Evolutionary conservation across 2,797 vertebrate genomes (phyloP), one percentile per base, ranked within the genome.

Genomic region (Tachyglossus aculeatus): DNA sequence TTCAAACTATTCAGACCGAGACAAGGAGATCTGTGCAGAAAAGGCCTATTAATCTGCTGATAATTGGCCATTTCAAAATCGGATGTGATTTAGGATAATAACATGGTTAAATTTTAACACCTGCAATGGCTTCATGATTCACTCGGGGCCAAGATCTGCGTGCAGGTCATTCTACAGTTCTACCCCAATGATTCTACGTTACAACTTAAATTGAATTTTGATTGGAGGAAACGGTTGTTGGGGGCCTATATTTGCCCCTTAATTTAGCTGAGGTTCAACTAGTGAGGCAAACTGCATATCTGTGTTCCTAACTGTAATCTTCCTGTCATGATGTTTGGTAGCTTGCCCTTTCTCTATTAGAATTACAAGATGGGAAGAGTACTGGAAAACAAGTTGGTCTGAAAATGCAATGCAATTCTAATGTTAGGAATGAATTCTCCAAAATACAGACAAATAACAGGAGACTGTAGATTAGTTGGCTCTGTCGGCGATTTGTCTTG

Each of bases 161-260:
- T 31, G 1, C 5, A 71, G n/a, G 57, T 66, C 5, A 75, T 80
- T 82, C 62, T 68, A 57, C 41, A 73, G 57, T n/a, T 78, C 47
- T 69, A 32, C 63, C 62, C 38, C 13, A 71, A 12, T 39, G 68
- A 58, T 40, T 29, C 45, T 39, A 21, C 25, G 44, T 54, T 32
- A 40, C 16, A 80, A 81, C 71, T 70, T 69, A 61, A 77, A 67
- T 59, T 67, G 47, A 15, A 19, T 53, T 68, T 79, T 48, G 14
- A 9, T 52, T 67, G 71, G 11, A 78, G 7, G 50, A 9, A 67
- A 65, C 75, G 80, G 31, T 37, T 50, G 54, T 63, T 27, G 45
- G 27, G 66, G 56, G 59, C 4, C 9, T 10, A 40, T 10, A 4
- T 52, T 71, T 77, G 19, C 61, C 18, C 44, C 29, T 71, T 45